Evolutionary conservation across 2,113 vertebrate genomes (phyloP), one percentile per base, ranked within the genome.

Genomic region (Heteronetta atricapilla): DNA sequence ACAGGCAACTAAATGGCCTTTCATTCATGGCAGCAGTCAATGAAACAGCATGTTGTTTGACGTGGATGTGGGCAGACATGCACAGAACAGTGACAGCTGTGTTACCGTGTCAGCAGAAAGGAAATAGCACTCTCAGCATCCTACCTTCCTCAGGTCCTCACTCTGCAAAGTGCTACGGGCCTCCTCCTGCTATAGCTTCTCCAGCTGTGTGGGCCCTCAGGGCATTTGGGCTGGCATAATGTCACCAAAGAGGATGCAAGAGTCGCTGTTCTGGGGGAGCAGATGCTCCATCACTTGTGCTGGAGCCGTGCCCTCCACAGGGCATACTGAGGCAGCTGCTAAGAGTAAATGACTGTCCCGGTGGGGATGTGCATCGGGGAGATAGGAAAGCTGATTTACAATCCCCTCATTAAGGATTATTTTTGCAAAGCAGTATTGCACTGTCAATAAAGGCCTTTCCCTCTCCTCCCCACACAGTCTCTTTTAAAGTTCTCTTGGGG

Each of bases 181-280:
- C n/a, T 82, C 42, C 50, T 21, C 22, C n/a, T 73, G 16, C 14
- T 93, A 60, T 75, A 90, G 25, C 11, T 72, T 8, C n/a, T 59
- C 33, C 38, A 16, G 17, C 25, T 1, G 0, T 23, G 9, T 0
- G 3, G 89, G 4, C 4, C 7, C n/a, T 20, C 4, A 8, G 72
- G 16, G 16, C 3, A 13, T n/a, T 79, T 69, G 62, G 25, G 52
- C 0, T 52, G 46, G 7, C 6, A 18, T 62, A 36, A 21, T 16
- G 40, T n/a, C 68, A 44, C 7, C 34, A 33, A 78, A 75, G 63
- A 50, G 26, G 20, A 31, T 58, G 60, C 20, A 75, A 79, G 21
- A 6, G 7, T 36, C 58, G 18, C 22, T 28, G 34, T 13, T 53
- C 69, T 53, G 50, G 69, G 31, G 34, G 26, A 53, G 52, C 34